Conservation (phyloP, 2,797 vertebrate species). For the Ammospiza maritima region DNA sequence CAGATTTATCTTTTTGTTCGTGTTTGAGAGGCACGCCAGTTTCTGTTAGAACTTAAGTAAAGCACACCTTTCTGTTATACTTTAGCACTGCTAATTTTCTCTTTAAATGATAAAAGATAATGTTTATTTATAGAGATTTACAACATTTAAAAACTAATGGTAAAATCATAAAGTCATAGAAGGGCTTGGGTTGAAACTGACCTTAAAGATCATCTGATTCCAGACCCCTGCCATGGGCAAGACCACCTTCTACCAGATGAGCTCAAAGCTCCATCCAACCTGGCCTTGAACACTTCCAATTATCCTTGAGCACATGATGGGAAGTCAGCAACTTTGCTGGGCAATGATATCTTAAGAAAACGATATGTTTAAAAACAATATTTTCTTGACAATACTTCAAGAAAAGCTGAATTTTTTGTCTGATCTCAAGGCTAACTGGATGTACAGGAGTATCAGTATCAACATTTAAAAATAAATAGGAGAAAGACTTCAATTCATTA, state of each 20-base stretch:
- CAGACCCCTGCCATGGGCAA: background rate
- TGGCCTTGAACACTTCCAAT: background rate
- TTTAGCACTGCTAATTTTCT: background rate
- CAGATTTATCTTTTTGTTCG: rapidly evolving
- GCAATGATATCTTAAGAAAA: background rate
- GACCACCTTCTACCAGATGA: background rate
- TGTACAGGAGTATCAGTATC: background rate
- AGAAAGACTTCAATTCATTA: background rate
- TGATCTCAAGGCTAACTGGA: background rate
- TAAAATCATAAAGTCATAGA: background rate
- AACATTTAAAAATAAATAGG: background rate
- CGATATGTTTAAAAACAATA: rapidly evolving
- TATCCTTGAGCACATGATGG: background rate
- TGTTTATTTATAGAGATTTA: background rate
- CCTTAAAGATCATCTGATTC: background rate
- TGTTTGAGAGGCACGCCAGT: rapidly evolving
- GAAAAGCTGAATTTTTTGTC: background rate
- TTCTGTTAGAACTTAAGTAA: background rate
- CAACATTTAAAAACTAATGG: background rate
- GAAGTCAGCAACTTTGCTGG: background rate
- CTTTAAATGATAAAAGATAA: background rate
- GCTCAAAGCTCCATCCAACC: background rate
- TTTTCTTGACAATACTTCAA: background rate
- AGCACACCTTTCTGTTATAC: background rate
- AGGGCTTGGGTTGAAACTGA: background rate